Evolutionary conservation across 1,140 invertebrate genomes (phyloP).

Genomic region (Agraylea sexmaculata): DNA sequence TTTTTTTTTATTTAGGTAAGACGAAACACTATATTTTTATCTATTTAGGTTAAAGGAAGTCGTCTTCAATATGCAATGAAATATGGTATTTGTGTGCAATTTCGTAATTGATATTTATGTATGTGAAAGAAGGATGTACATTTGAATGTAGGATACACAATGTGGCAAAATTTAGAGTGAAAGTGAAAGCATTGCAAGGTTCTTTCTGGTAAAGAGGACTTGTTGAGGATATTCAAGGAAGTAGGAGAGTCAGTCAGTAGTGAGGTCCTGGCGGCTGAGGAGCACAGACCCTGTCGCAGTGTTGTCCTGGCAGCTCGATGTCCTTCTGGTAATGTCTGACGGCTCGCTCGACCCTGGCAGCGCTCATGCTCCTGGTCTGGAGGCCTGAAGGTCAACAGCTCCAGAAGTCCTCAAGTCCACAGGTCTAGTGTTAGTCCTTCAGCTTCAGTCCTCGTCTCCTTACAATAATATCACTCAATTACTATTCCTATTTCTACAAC

Average conservation of each 20-base stretch:
- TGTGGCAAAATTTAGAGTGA: slow-evolving; percentile 5
- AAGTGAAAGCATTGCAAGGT: not conserved
- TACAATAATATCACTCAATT: too few species aligned
- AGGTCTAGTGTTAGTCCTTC: too few species aligned
- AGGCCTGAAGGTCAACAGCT: too few species aligned
- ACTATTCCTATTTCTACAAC: too few species aligned
- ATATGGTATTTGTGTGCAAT: too few species aligned
- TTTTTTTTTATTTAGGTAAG: too few species aligned
- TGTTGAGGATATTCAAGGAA: slow-evolving; percentile 11
- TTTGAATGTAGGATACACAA: slow-evolving; percentile 1
- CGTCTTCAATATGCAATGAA: too few species aligned
- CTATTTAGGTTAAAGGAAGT: too few species aligned
- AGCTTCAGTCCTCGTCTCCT: too few species aligned
- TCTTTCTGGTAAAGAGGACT: not conserved
- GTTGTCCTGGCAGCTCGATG: slow-evolving; percentile 12
- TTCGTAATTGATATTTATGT: not conserved
- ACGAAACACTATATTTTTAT: too few species aligned
- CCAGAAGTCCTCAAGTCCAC: too few species aligned
- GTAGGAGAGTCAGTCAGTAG: slow-evolving; percentile 6
- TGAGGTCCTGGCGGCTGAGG: not conserved
- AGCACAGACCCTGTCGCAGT: slow-evolving; percentile 14
- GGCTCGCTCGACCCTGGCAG: slow-evolving; percentile 10
- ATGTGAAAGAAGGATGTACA: not conserved
- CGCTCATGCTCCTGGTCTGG: too few species aligned
- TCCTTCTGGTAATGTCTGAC: slow-evolving; percentile 19